Conservation (phyloP, 2,888 invertebrate genomes). For the Patella depressa region DNA sequence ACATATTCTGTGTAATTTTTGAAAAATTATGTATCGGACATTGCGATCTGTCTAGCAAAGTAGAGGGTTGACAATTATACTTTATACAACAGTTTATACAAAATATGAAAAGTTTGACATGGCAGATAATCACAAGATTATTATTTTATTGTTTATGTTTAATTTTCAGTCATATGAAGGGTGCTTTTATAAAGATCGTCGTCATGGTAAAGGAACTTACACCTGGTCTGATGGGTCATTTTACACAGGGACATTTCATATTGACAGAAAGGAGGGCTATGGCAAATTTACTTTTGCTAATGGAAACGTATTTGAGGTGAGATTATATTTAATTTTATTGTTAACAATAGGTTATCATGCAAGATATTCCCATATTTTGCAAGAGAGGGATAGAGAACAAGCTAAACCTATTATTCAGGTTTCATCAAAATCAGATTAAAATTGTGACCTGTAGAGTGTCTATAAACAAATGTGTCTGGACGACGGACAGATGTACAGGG, state of each 20-base stretch:
- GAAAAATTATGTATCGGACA: too few species aligned
- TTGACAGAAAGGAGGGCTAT: slow-evolving; percentile 70
- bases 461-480: too few species aligned
- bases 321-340: slow-evolving; percentile 30
- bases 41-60: too few species aligned
- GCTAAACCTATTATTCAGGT: not conserved
- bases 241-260: slow-evolving; percentile 67
- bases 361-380: too few species aligned
- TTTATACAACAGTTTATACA: too few species aligned
- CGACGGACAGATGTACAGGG: not conserved
- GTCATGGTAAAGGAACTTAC: slow-evolving; percentile 69
- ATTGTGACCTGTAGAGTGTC: too few species aligned
- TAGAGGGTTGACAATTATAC: too few species aligned
- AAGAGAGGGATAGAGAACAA: not conserved
- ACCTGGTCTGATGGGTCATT: slow-evolving; percentile 66
- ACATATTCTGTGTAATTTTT: too few species aligned
- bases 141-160: slow-evolving; percentile 3
- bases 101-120: too few species aligned
- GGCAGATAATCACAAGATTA: not conserved
- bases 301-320: slow-evolving; percentile 68
- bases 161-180: slow-evolving; percentile 65
- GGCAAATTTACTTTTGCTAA: slow-evolving; percentile 63
- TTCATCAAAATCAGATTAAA: too few species aligned
- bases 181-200: slow-evolving; percentile 65
- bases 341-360: not conserved